Base-by-base conservation (phyloP, 2,888 invertebrate genomes). In the Nomada goodeniana region DNA sequence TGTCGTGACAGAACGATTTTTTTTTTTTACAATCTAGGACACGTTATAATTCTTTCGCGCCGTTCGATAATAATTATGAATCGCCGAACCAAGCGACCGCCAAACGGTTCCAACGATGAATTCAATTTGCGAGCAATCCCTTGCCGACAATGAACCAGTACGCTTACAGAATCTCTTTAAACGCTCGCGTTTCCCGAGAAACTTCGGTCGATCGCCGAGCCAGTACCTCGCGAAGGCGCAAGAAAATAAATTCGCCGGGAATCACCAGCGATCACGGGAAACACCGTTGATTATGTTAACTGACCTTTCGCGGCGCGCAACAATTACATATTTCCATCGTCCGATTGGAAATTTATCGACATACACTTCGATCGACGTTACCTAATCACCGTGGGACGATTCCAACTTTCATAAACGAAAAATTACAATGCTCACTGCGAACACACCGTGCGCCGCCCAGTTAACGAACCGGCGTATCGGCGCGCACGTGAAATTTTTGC, bases 41-140 rank as follows among this genome's bases (percentile, higher is more conserved):
- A 5, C 36, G 5, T 36, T 50, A 65, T 74, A 75, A 71, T 80
- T 82, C 84, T 69, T 76, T 60, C 65, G 9, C n/a, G 15, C 20
- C 60, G 59, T 55, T 67, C 75, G 79, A 84, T 36, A 69, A 70
- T 82, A 69, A 70, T 82, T 82, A 71, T 69, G 82, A 70, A 57
- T 65, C 69, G 68, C 72, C 55, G 77, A 59, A 76, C 78, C 70
- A 59, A 29, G 36, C 26, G n/a, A n/a, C 70, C 47, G 50, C 82
- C 82, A 73, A n/a, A 50, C 57, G 1, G 59, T 29, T 26, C 72
- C 84, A 87, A 86, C 76, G 75, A 84, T 82, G 80, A 65, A 65
- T 55, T 53, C 52, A 60, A 57, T 68, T 74, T 76, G 65, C 70
- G 55, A 64, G 76, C 76, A 86, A 86, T 77, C 50, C 61, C 59